A percentile compares a stretch with the other conserved stretches of the same genome.
Evolutionary conservation across 1,140 invertebrate genomes (phyloP).

Genomic region (Platorchestia sp.): DNA sequence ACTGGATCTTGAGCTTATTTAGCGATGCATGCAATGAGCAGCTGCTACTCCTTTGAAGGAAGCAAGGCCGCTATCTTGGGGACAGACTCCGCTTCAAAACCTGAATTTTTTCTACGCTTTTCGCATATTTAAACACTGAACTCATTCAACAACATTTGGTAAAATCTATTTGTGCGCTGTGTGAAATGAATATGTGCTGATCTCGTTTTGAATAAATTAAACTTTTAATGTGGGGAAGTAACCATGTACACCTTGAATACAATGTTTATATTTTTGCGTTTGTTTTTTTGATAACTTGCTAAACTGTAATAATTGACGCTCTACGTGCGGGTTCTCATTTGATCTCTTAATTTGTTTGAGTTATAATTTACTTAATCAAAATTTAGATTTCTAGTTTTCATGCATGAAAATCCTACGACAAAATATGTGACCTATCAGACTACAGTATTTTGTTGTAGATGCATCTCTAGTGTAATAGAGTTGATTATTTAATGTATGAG

Average conservation of each 20-base stretch:
- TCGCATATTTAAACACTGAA: neutral
- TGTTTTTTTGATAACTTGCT: neutral
- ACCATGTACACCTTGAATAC: too few relatives aligned
- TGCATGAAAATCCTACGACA: too few relatives aligned
- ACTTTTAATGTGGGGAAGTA: too few relatives aligned
- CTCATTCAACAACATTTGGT: neutral
- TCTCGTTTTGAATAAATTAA: too few relatives aligned
- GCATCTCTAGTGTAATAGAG: too few relatives aligned
- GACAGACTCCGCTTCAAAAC: neutral
- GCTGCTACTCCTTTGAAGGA: neutral
- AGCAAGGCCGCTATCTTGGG: neutral
- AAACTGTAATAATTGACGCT: too few relatives aligned
- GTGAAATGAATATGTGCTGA: neutral
- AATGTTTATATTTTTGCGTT: too few relatives aligned
- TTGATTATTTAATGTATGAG: too few relatives aligned
- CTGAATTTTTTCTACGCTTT: neutral
- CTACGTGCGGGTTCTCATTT: neutral
- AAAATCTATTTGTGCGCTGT: neutral
- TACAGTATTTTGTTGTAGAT: too few relatives aligned
- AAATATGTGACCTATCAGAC: too few relatives aligned
- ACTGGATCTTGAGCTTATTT: neutral
- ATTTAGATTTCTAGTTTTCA: too few relatives aligned
- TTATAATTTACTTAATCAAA: too few relatives aligned
- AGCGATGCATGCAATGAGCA: neutral
- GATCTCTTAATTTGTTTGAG: neutral